Evolutionary conservation across 1,140 invertebrate species (phyloP), one percentile per base, ranked within the genome.

Genomic region (Eueides isabella): DNA sequence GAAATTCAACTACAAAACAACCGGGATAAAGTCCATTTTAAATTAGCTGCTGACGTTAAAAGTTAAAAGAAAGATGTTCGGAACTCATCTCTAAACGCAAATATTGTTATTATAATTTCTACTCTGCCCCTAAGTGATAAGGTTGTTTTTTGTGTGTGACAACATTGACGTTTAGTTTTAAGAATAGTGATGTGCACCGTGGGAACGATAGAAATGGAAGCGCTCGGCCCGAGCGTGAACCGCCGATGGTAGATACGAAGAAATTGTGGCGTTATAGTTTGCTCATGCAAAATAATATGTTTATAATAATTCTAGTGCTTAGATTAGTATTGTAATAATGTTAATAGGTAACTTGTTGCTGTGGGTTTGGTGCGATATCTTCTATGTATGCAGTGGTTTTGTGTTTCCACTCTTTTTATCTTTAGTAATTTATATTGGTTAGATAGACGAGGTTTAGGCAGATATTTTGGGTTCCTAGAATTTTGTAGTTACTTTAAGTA

Each of bases 141-240:
- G 71, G 80, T 81, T 80, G 31, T 33, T 71, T 84, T 86, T 81
- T 55, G 11, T n/a, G 29, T 76, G 66, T 31, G 2, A n/a, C 2
- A 38, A 29, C 31, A 75, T 16, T 77, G 79, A 84, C 64, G 75
- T 71, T 79, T 76, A 66, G 69, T 81, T 76, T 79, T 55, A 85
- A 78, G 85, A 87, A 82, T 81, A 86, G 86, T 91, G 89, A 89
- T 88, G 86, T 85, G 82, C 80, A 81, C 79, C 89, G 89, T 91
- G 89, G 88, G 89, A 91, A 91, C 86, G 80, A 84, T 85, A 78
- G 78, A 79, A 84, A 83, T 84, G 83, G 86, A 85, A 81, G 82
- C 78, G 79, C 74, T 78, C 79, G 84, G 73, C 72, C 77, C 80
- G 81, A 87, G 81, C 85, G 83, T 82, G 81, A 85, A 83, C 79